Conservation (phyloP, 1,140 invertebrate genomes). For the Asobara japonica region DNA sequence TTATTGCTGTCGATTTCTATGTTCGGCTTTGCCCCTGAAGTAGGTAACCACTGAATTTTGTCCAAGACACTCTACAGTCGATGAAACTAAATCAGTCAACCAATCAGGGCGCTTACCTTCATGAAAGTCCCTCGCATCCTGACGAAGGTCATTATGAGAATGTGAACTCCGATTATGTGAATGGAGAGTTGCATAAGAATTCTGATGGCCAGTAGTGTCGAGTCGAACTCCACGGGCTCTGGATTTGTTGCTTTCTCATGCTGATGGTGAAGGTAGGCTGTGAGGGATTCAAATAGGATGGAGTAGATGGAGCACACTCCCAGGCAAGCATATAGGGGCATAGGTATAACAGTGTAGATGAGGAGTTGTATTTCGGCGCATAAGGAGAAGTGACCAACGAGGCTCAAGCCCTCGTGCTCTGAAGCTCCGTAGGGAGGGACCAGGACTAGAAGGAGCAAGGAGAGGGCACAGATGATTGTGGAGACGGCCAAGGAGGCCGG, state of each 20-base stretch:
- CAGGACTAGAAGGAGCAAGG: conserved; percentile 72
- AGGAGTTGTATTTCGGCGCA: conserved; percentile 88
- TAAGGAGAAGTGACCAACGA: conserved; percentile 84
- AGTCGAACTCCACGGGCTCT: conserved; percentile 44
- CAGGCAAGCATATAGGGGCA: conserved; percentile 87
- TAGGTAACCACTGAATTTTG: no score
- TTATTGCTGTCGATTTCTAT: no score
- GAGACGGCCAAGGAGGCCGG: conserved; percentile 74
- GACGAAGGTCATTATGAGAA: conserved; percentile 91
- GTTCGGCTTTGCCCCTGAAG: no score
- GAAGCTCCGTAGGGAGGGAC: conserved; percentile 60
- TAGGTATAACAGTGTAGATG: conserved; percentile 92
- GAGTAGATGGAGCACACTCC: conserved; percentile 83
- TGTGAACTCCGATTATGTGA: conserved; percentile 92
- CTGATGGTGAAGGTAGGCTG: conserved; percentile 49
- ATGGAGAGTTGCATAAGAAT: conserved; percentile 87
- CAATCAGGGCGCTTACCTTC: no score
- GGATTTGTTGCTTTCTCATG: background rate
- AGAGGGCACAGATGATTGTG: conserved; percentile 73
- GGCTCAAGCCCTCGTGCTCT: conserved; percentile 70
- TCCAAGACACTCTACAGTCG: no score
- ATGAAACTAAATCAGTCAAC: no score
- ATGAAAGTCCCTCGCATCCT: conserved; percentile 95
- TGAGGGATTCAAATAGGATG: conserved; percentile 79
- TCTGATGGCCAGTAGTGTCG: conserved; percentile 75